These are phyloP conservation scores for Esox lucius DNA, from an alignment of 2,797 vertebrate genomes.

Conservation along the genomic window DNA sequence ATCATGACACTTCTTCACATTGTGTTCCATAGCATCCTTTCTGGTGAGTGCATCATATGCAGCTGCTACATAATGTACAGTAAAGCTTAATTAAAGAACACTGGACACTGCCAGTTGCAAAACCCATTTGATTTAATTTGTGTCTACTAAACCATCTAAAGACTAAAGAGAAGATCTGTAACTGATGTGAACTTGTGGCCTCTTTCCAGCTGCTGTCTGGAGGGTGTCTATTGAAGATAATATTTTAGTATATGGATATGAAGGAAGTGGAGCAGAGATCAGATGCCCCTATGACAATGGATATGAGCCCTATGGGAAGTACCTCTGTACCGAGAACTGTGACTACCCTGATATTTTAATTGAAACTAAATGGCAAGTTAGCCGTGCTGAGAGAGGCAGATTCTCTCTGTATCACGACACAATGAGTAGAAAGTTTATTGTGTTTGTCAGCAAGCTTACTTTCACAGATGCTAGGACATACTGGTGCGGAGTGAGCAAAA, in stretches of 20 bases:
- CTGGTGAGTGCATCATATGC: not conserved
- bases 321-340: too few species aligned
- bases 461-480: not conserved
- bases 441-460: not conserved
- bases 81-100: not conserved
- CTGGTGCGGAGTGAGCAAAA: not conserved
- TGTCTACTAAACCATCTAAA: not conserved
- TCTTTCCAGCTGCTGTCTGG: not conserved
- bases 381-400: not conserved
- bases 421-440: not conserved
- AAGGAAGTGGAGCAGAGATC: not conserved
- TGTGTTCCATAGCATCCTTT: not conserved
- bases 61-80: not conserved
- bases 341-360: not conserved
- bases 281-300: not conserved
- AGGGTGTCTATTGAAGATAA: not conserved
- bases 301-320: not conserved
- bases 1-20: not conserved
- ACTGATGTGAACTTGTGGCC: not conserved
- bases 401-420: not conserved
- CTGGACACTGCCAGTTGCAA: not conserved
- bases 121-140: not conserved
- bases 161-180: not conserved
- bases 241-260: not conserved
- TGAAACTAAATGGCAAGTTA: not conserved